Evolutionary conservation across 2,888 invertebrate genomes (phyloP).

Genomic region (Epinotia nisella): DNA sequence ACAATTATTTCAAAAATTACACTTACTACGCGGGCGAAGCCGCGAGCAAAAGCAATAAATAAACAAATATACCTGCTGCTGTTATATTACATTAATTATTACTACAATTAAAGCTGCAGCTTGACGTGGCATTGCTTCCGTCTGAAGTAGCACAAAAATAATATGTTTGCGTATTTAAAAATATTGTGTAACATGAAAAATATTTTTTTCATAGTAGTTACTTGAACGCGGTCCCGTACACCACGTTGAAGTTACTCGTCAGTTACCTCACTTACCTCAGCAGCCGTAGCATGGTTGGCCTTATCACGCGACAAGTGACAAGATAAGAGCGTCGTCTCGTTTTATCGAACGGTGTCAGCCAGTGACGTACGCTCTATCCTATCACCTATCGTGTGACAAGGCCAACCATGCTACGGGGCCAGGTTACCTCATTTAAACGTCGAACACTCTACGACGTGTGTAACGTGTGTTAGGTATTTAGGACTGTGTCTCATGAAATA

Average conservation of each 20-base stretch:
- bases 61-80: too few relatives aligned
- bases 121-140: not conserved
- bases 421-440: constrained; percentile 12
- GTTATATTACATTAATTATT: not conserved
- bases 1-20: too few relatives aligned
- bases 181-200: too few relatives aligned
- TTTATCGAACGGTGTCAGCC: too few relatives aligned
- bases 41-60: too few relatives aligned
- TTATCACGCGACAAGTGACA: too few relatives aligned
- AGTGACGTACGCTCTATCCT: too few relatives aligned
- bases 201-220: not conserved
- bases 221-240: not conserved
- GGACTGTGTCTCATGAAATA: not conserved
- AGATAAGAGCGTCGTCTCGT: too few relatives aligned
- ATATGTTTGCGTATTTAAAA: not conserved
- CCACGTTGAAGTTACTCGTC: not conserved
- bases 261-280: constrained; percentile 13
- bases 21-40: too few relatives aligned
- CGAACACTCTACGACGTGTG: not conserved
- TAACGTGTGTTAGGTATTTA: not conserved
- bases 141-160: not conserved
- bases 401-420: too few relatives aligned
- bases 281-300: too few relatives aligned
- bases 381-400: too few relatives aligned
- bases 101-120: not conserved